Base-by-base conservation (phyloP, 2,888 invertebrate genomes). In the Polymixis lichenea region DNA sequence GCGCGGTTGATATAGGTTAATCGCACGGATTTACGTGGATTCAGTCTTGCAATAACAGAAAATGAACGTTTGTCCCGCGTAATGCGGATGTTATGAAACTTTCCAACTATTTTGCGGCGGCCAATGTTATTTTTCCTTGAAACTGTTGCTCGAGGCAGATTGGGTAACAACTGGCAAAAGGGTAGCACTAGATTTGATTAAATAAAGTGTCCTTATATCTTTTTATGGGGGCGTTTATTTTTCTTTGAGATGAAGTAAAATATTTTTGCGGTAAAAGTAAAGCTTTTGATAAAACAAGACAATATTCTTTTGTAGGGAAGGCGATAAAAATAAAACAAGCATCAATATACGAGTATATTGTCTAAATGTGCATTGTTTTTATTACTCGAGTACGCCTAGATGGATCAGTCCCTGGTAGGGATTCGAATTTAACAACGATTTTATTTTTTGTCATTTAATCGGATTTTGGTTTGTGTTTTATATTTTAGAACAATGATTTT, bases 11-110 rank as follows among this genome's bases (percentile, higher is more conserved):
- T 92, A 92, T 92, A 92, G 92, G 93, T 92, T 93, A 93, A 93
- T 93, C 93, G 89, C 89, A 25, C 77, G 91, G 93, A 90, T 92
- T 93, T 92, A 90, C 91, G 88, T 89, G 92, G 92, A 90, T 92
- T 91, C 87, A 90, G 90, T 90, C 91, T 91, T 92, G 93, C 91
- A 93, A 93, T 93, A 93, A 93, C 90, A 89, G 88, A 87, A 90
- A 91, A 91, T 90, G 89, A 90, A 87, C 88, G 86, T 88, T 90
- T 89, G 89, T 90, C 86, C 85, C 80, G 84, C 85, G 89, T 90
- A 89, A 91, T 90, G 86, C 89, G 86, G 83, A 86, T 72, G 87
- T 90, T 91, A 91, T 92, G 92, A 92, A 90, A 90, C 82, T 90
- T 90, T 89, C 84, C 82, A 85, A 89, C 87, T 89, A 88, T 80